phyloP scores from a whole-genome alignment of 2,797 vertebrate species.

The Rhinatrema bivittatum region DNA sequence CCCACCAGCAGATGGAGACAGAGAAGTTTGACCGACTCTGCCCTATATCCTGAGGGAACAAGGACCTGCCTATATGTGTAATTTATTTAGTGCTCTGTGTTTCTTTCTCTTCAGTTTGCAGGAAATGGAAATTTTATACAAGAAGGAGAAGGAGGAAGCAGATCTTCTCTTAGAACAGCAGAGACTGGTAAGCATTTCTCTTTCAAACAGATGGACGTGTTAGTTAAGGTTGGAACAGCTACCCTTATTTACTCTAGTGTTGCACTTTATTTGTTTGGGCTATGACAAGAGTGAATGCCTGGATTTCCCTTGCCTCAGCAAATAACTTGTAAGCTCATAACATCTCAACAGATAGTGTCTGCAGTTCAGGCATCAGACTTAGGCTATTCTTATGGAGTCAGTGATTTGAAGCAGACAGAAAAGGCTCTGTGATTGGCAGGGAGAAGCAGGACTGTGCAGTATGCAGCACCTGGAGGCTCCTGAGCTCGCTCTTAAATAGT shows the following conservation, averaged over 20 bases:
- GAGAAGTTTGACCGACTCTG: too few species aligned
- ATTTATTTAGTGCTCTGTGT: not conserved
- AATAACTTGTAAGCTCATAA: too few species aligned
- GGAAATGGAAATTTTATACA: slow-evolving; percentile 98
- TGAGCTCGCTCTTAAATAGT: too few species aligned
- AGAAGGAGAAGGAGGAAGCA: slow-evolving; percentile 96
- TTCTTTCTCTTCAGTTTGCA: slow-evolving; percentile 81
- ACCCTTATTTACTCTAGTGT: slow-evolving; percentile 22
- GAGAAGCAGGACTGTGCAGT: too few species aligned
- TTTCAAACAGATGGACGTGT: slow-evolving; percentile 19
- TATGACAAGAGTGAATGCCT: slow-evolving; percentile 22
- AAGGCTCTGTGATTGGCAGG: too few species aligned
- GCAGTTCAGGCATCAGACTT: too few species aligned
- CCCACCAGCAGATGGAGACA: too few species aligned
- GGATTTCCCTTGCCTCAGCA: slow-evolving; percentile 23
- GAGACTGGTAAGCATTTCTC: slow-evolving; percentile 79
- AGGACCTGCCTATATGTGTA: too few species aligned
- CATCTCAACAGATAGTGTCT: too few species aligned
- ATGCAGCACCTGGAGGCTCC: too few species aligned
- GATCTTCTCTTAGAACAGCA: slow-evolving; percentile 96
- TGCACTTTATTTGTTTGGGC: slow-evolving; percentile 23
- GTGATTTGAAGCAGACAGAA: too few species aligned
- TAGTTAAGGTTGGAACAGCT: slow-evolving; percentile 23
- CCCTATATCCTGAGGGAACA: too few species aligned
- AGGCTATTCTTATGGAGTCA: slow-evolving; percentile 8